Evolutionary conservation across 1,140 invertebrate genomes (phyloP).

Genomic region (Aradophagus sp.): DNA sequence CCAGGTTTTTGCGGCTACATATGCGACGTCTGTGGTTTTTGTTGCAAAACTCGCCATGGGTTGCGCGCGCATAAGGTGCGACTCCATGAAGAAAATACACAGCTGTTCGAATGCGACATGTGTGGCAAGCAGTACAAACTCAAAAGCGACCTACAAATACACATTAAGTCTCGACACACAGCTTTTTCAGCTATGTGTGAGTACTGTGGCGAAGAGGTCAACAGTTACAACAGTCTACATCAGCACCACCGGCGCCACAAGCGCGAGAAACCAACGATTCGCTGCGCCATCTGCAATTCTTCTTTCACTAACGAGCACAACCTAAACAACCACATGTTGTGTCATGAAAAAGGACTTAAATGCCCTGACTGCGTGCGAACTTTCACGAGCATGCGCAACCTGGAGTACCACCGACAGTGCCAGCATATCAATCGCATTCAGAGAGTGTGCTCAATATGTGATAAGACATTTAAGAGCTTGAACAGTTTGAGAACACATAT

Average conservation of each 20-base stretch:
- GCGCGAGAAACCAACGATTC: constrained; percentile 20
- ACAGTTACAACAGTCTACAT: constrained; percentile 35
- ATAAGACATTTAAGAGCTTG: constrained; percentile 61
- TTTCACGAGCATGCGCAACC: constrained; percentile 58
- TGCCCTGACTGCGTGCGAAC: constrained; percentile 63
- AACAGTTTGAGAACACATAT: constrained; percentile 73
- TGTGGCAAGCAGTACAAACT: constrained; percentile 78
- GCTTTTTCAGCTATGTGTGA: constrained; percentile 71
- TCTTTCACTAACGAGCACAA: constrained; percentile 68
- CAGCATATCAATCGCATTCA: constrained; percentile 70
- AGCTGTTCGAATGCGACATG: constrained; percentile 75
- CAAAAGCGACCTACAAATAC: constrained; percentile 69
- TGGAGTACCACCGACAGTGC: constrained; percentile 76
- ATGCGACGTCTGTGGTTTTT: constrained; percentile 70
- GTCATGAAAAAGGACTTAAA: constrained; percentile 65
- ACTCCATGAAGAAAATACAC: constrained; percentile 42
- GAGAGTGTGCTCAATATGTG: constrained; percentile 76
- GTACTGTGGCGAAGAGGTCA: constrained; percentile 66
- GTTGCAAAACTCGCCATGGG: constrained; percentile 28
- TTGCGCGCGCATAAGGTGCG: constrained; percentile 58
- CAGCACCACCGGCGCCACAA: constrained; percentile 57
- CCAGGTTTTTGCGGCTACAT: constrained; percentile 57
- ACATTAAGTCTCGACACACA: constrained; percentile 69
- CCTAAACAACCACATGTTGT: constrained; percentile 71
- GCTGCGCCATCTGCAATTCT: constrained; percentile 73